A percentile compares a stretch with the other conserved stretches of the same genome.
phyloP scores from a whole-genome alignment of 2,888 invertebrate species.

The Drosophila siamana region DNA sequence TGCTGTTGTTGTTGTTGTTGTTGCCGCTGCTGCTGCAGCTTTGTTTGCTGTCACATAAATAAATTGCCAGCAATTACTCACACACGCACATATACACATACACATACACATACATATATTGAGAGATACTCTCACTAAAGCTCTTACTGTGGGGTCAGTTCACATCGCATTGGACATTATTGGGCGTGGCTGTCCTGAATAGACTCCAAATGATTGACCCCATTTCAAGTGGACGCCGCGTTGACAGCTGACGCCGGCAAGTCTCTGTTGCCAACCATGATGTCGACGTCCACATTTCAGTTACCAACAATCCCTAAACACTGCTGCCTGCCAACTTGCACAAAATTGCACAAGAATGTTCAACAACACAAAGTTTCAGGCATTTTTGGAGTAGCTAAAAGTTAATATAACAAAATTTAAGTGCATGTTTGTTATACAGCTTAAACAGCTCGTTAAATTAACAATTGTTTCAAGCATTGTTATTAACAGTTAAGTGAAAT shows the following conservation, averaged over 20 bases:
- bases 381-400: no score
- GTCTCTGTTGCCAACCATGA: slow-evolving; percentile 25
- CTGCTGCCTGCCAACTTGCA: not conserved
- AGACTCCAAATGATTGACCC: slow-evolving; percentile 47
- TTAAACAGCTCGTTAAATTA: no score
- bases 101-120: not conserved
- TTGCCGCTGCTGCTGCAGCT: slow-evolving; percentile 4
- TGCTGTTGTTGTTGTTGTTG: slow-evolving; percentile 6
- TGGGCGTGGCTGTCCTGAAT: slow-evolving; percentile 50
- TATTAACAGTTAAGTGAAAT: no score
- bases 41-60: slow-evolving; percentile 43
- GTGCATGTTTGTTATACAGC: no score
- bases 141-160: slow-evolving; percentile 25
- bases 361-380: no score
- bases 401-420: no score
- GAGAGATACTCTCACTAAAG: slow-evolving; percentile 9
- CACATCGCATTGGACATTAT: slow-evolving; percentile 13
- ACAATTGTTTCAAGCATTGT: no score
- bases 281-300: not conserved
- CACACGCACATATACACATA: slow-evolving; percentile 17
- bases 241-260: slow-evolving; percentile 45
- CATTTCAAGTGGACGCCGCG: slow-evolving; percentile 35
- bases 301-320: not conserved
- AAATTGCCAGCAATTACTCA: slow-evolving; percentile 46
- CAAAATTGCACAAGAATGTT: no score